Base-by-base conservation (phyloP, 2,113 vertebrate genomes). In the Aegypius monachus region DNA sequence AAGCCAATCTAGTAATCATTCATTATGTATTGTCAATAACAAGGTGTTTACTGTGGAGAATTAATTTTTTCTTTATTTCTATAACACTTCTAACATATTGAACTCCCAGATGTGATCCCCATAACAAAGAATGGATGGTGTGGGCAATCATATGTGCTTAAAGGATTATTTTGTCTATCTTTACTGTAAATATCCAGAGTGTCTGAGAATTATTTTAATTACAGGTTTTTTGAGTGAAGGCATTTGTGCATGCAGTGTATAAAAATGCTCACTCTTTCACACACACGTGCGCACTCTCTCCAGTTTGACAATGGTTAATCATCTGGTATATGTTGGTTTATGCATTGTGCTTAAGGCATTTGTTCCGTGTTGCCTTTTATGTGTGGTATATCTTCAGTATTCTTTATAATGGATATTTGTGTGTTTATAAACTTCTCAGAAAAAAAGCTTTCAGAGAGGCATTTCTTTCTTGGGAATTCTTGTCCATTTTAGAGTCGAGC, bases 221-320 rank as follows among this genome's bases (percentile, higher is more conserved):
- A 22, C 3, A 7, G 1, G 3, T 15, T n/a, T 77, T 84, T 84
- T 65, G 17, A 72, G 14, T 52, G 31, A 81, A 71, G 36, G 17
- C 22, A 21, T 71, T 94, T 78, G 34, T 87, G 29, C 31, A 29
- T 53, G 21, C 23, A 31, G 4, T 34, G 16, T 81, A 23, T 87
- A 42, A 84, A 84, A 67, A 40, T 38, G 25, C 34, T 71, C 1
- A 0, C 10, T 47, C 26, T 45, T 90, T 9, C 38, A 50, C 59
- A 40, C 15, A 8, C 19, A 25, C 1, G 0, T 16, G 21, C 6
- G 0, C 6, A 3, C 20, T 45, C 6, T 71, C 42, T 93, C 34
- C 29, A 4, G 17, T 53, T 12, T 38, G 45, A 27, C 7, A 3
- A 1, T 52, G 27, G 15, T 71, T 81, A 43, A 65, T 74, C 7